Percentiles rank a stretch among this genome's conserved stretches.
These are phyloP conservation scores for Sitta carolinensis DNA, from an alignment of 2,797 vertebrate genomes.

Conservation along the genomic window DNA sequence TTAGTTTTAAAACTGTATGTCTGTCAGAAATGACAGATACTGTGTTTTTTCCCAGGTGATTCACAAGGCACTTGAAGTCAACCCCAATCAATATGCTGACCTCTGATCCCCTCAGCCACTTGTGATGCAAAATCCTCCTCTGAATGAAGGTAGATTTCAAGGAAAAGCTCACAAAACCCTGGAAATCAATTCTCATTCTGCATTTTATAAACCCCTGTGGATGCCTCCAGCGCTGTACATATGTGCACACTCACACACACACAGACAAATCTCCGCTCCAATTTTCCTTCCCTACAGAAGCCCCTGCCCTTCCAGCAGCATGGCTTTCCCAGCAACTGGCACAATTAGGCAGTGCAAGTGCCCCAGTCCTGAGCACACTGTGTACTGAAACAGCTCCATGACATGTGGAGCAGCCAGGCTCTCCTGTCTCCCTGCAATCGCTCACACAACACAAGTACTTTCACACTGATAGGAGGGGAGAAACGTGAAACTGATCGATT, in stretches of 20 bases:
- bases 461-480: neutral
- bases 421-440: neutral
- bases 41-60: neutral
- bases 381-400: accelerated
- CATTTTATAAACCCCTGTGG: neutral
- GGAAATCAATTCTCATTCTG: neutral
- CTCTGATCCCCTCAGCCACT: neutral
- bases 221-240: neutral
- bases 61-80: neutral
- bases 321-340: neutral
- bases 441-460: neutral
- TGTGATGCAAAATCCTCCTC: neutral
- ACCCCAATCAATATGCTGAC: neutral
- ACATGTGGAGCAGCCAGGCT: neutral
- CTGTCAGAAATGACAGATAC: neutral
- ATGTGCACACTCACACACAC: neutral
- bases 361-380: neutral
- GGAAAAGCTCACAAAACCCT: neutral
- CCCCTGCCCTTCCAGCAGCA: neutral
- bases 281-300: neutral
- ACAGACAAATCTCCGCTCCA: neutral
- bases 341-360: neutral
- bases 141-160: neutral
- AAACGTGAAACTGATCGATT: conserved; percentile 1
- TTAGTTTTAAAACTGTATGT: neutral